Percentiles rank a stretch among this genome's conserved stretches.
Conservation (phyloP, 2,113 vertebrate species). For the Nipponia nippon region DNA sequence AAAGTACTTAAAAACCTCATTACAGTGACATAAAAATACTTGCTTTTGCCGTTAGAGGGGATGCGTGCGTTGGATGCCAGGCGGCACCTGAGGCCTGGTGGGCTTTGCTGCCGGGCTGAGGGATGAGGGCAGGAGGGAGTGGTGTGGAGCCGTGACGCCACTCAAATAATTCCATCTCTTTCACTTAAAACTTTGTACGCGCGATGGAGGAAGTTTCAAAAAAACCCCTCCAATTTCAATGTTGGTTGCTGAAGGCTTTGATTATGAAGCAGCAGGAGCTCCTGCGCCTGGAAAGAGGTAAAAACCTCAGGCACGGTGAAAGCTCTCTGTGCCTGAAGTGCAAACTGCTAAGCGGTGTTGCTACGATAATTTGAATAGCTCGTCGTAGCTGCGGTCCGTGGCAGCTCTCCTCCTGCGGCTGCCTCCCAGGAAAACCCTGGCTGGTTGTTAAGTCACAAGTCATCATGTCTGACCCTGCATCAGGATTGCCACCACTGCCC, state of each 20-base stretch:
- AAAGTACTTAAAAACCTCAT: background rate
- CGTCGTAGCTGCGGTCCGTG: background rate
- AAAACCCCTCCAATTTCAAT: rapidly evolving
- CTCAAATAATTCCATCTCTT: background rate
- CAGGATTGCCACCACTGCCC: background rate
- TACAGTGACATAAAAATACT: background rate
- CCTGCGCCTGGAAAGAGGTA: background rate
- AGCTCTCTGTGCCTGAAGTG: background rate
- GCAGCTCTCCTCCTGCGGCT: background rate
- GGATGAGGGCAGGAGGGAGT: too few relatives aligned
- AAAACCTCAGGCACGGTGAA: background rate
- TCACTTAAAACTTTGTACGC: background rate
- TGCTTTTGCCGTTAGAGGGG: background rate
- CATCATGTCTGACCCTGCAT: background rate
- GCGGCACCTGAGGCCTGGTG: rapidly evolving
- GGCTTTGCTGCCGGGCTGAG: background rate
- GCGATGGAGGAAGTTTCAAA: background rate
- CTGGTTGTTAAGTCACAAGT: background rate
- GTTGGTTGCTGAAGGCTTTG: background rate
- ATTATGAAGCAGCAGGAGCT: background rate
- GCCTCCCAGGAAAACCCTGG: background rate
- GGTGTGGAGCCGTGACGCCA: background rate
- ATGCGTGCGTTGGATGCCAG: rapidly evolving
- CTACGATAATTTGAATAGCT: background rate
- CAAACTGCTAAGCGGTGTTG: background rate